Evolutionary conservation across 2,113 vertebrate species (phyloP).

Genomic region (Genyomyrus donnyi): DNA sequence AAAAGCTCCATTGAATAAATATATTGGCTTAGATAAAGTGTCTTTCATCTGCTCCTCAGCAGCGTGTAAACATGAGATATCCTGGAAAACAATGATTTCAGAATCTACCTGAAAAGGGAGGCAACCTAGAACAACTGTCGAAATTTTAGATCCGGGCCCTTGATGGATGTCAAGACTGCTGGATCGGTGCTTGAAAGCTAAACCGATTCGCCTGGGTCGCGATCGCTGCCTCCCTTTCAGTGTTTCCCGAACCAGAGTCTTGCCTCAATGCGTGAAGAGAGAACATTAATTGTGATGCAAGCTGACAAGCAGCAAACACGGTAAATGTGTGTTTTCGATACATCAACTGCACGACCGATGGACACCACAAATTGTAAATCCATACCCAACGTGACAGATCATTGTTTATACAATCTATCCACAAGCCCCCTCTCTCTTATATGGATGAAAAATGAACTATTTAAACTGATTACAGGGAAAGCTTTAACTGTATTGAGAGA

Average conservation of each 20-base stretch:
- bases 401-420: conserved; percentile 72
- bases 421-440: conserved; percentile 65
- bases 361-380: conserved; percentile 75
- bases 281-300: conserved; percentile 24
- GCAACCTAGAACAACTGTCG: conserved; percentile 29
- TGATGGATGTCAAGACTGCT: conserved; percentile 14
- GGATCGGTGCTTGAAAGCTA: background rate
- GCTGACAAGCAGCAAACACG: conserved; percentile 25
- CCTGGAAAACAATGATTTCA: background rate
- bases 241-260: conserved; percentile 23
- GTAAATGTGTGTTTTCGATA: conserved; percentile 27
- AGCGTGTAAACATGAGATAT: background rate
- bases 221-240: conserved; percentile 30
- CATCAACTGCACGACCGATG: conserved; percentile 32
- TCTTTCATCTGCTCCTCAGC: background rate
- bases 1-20: conserved; percentile 23
- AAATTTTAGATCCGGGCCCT: conserved; percentile 28
- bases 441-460: conserved; percentile 77
- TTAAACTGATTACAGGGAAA: conserved; percentile 73
- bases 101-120: conserved; percentile 18
- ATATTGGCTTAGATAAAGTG: conserved; percentile 31
- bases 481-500: conserved; percentile 65
- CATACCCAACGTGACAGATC: conserved; percentile 71
- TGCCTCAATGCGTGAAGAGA: conserved; percentile 15
- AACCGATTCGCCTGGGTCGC: conserved; percentile 7